Evolutionary conservation across 2,888 invertebrate species (phyloP).

Genomic region (Eucriotettix oculatus): DNA sequence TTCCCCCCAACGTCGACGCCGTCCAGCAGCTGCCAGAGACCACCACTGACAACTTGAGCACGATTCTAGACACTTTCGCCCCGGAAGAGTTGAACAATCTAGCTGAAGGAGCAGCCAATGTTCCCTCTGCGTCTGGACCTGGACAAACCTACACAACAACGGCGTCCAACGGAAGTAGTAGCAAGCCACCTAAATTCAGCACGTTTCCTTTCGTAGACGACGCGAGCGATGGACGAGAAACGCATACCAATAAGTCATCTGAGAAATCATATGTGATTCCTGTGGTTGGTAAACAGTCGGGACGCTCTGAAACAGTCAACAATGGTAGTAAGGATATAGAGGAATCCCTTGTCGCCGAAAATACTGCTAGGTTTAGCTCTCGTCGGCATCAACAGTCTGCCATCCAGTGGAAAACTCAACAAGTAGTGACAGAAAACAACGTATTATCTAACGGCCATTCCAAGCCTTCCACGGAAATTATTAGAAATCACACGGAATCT

Average conservation of each 20-base stretch:
- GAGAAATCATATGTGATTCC: neutral
- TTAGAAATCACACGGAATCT: neutral
- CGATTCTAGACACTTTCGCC: conserved; percentile 19
- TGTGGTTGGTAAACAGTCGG: neutral
- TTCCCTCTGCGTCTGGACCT: neutral
- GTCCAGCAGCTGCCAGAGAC: neutral
- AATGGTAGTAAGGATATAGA: neutral
- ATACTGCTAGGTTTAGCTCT: conserved; percentile 5
- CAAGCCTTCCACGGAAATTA: no score
- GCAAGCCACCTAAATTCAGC: neutral
- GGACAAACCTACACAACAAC: neutral
- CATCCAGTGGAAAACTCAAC: neutral
- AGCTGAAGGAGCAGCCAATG: conserved; percentile 5
- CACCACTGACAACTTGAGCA: neutral
- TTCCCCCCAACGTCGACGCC: neutral
- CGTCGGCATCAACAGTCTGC: neutral
- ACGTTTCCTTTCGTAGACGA: no score
- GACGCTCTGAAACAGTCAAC: neutral
- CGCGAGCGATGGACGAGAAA: no score
- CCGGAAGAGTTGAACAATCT: conserved; percentile 23
- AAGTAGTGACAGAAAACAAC: neutral
- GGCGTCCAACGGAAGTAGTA: neutral
- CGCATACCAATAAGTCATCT: neutral
- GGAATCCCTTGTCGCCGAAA: conserved; percentile 3
- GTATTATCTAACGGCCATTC: neutral